Evolutionary conservation across 2,888 invertebrate species (phyloP).

Genomic region (Helobdella robusta): DNA sequence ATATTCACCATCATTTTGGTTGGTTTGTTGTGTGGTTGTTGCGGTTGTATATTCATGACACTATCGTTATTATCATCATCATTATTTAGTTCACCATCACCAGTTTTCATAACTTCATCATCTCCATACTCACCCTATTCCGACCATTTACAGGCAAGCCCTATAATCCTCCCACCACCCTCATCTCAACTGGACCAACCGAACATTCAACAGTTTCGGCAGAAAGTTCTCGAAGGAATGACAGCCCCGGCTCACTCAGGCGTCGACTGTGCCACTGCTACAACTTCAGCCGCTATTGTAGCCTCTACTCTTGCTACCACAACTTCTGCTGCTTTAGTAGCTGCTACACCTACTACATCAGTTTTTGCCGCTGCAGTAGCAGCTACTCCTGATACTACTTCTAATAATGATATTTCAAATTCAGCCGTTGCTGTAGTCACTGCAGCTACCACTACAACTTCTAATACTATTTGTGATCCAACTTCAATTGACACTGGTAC

Average conservation of each 20-base stretch:
- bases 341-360: background rate
- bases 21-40: background rate
- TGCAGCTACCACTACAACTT: constrained; percentile 4
- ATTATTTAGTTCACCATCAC: background rate
- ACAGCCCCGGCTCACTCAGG: background rate
- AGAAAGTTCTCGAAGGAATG: background rate
- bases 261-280: background rate
- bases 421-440: background rate
- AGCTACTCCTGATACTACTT: background rate
- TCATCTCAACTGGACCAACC: background rate
- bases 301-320: background rate
- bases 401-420: background rate
- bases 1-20: no score
- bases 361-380: background rate
- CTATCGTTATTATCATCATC: background rate
- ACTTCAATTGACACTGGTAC: background rate
- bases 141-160: background rate
- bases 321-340: background rate
- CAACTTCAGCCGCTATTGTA: background rate
- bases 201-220: constrained; percentile 1
- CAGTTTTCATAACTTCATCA: background rate
- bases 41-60: no score
- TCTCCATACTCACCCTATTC: background rate
- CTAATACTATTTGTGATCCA: background rate
- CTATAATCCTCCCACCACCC: background rate